Evolutionary conservation across 2,888 invertebrate species (phyloP).

Genomic region (Dinocampus coccinellae): DNA sequence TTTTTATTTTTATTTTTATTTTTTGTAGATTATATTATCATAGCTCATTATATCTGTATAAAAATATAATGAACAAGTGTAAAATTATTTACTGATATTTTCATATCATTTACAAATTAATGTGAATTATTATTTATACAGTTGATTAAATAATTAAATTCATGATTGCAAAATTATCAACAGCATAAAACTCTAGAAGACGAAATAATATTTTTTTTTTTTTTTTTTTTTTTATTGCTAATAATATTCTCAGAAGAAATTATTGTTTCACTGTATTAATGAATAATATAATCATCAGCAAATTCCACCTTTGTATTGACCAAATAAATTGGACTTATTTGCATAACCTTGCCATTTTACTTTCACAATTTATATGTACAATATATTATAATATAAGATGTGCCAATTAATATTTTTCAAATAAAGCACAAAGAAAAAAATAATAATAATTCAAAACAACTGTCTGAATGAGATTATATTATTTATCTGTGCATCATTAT

Average conservation of each 20-base stretch:
- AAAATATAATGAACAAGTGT: background rate
- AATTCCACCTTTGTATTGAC: background rate
- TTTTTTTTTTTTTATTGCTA: no score
- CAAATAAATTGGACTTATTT: background rate
- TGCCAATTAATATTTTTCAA: background rate
- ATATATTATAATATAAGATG: no score
- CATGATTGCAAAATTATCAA: no score
- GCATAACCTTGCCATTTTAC: background rate
- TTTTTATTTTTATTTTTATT: background rate
- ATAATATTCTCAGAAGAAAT: background rate
- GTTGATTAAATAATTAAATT: constrained; percentile 21
- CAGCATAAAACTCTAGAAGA: no score
- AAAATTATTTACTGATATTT: background rate
- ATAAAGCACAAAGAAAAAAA: background rate
- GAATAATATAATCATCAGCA: background rate
- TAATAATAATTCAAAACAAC: no score
- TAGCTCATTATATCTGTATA: no score
- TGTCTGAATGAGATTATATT: background rate
- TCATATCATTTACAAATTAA: background rate
- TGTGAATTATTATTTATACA: constrained; percentile 1
- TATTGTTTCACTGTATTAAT: background rate
- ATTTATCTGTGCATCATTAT: background rate
- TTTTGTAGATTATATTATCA: no score
- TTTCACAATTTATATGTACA: background rate
- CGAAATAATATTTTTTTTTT: no score